Evolutionary conservation across 2,797 vertebrate species (phyloP), one percentile per base, ranked within the genome.

Genomic region (Pteropus rufus): DNA sequence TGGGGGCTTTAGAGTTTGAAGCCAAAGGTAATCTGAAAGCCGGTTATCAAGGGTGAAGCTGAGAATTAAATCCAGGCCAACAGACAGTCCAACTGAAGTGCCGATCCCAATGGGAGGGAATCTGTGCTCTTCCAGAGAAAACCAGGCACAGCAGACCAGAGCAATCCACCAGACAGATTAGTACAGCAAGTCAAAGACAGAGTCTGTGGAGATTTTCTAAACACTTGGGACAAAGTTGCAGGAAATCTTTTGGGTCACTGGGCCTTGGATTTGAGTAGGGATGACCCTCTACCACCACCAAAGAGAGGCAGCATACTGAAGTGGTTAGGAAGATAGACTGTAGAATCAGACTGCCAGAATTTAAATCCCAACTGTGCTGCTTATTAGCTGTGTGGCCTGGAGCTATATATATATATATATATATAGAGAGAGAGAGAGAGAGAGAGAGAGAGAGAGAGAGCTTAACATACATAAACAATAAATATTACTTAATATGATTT

Each of bases 61-160:
- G 12, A 81, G 94, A 91, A 65, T 80, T 73, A 97, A 95, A 96
- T 95, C 52, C 29, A 67, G 52, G 9, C 15, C 15, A 1, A 49
- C 8, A 39, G 72, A 87, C 2, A 89, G 31, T 73, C 15, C 56
- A 80, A 65, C 9, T 29, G 12, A 90, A 88, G 16, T 77, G 18
- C 21, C 82, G 77, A 21, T 89, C 34, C 7, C 52, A 92, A 10
- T 26, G 44, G 58, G 64, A 96, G 31, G 86, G n/a, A 95, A 86
- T 54, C 36, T 85, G 44, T 15, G 14, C 26, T 95, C 23, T 80
- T 69, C n/a, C 36, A 58, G 49, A 96, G 29, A 80, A 76, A 92
- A 44, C 19, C n/a, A 80, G 67, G 62, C 23, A 75, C 10, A 64
- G 56, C 12, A 77, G 26, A 80, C 11, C 15, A 79, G 76, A 82